These are phyloP conservation scores for Lutjanus erythropterus DNA, from an alignment of 2,113 vertebrate genomes.

Conservation along the genomic window DNA sequence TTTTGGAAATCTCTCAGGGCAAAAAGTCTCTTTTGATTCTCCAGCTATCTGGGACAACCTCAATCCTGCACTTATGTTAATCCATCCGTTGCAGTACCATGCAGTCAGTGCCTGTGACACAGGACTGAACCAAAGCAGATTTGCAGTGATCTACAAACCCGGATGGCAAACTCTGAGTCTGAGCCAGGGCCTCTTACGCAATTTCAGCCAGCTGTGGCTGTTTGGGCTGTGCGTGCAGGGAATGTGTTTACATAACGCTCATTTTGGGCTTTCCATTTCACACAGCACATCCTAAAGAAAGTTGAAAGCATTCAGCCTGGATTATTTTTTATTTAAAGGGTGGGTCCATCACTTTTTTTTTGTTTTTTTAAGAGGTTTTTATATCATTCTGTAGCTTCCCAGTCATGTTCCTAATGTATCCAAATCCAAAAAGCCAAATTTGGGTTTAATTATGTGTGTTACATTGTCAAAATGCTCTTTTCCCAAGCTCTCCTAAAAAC, in stretches of 20 bases:
- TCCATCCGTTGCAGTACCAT: slow-evolving; percentile 66
- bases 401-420: too few relatives aligned
- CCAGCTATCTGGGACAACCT: slow-evolving; percentile 74
- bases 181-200: slow-evolving; percentile 78
- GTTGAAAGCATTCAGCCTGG: slow-evolving; percentile 1
- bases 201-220: slow-evolving; percentile 78
- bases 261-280: slow-evolving; percentile 54
- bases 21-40: slow-evolving; percentile 59
- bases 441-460: too few relatives aligned
- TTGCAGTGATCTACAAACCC: slow-evolving; percentile 72
- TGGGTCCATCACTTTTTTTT: too few relatives aligned
- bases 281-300: slow-evolving; percentile 54
- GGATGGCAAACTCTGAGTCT: slow-evolving; percentile 60
- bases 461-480: too few relatives aligned
- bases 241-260: slow-evolving; percentile 77
- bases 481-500: too few relatives aligned
- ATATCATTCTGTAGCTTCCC: too few relatives aligned
- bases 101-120: slow-evolving; percentile 64
- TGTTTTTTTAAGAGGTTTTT: too few relatives aligned
- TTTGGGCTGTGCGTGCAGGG: slow-evolving; percentile 67
- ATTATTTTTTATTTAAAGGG: slow-evolving; percentile 19
- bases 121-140: slow-evolving; percentile 74
- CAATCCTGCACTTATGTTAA: slow-evolving; percentile 76
- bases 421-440: too few relatives aligned
- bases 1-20: slow-evolving; percentile 47